phyloP scores from a whole-genome alignment of 1,140 invertebrate species.

The Reticulitermes speratus region DNA sequence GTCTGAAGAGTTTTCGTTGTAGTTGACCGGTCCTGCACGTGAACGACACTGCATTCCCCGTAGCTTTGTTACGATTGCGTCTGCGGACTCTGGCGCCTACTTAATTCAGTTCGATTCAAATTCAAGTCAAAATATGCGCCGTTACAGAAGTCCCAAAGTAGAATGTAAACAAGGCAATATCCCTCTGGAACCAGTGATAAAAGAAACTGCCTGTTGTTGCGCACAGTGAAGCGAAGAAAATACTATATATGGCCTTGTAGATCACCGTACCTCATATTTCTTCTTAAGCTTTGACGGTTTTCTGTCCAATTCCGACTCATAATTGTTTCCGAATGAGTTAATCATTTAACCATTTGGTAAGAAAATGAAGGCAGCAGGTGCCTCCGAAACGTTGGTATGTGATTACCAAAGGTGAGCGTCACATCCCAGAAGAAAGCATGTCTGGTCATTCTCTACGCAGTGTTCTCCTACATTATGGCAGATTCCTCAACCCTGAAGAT shows the following conservation, averaged over 20 bases:
- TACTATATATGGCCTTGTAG: neutral
- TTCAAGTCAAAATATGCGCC: neutral
- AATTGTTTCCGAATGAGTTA: too few species aligned
- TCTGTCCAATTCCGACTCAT: neutral
- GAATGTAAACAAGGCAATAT: neutral
- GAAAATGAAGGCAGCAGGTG: too few species aligned
- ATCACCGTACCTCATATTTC: neutral
- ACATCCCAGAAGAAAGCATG: too few species aligned
- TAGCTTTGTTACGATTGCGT: neutral
- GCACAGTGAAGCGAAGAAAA: neutral
- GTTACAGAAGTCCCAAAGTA: neutral
- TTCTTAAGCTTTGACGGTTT: neutral
- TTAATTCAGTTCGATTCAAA: neutral
- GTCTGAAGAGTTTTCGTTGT: neutral
- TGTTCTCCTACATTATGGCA: too few species aligned
- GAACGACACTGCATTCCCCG: neutral
- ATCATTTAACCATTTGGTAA: too few species aligned
- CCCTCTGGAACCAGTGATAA: neutral
- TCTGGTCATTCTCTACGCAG: too few species aligned
- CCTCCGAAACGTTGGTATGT: too few species aligned
- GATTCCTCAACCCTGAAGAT: too few species aligned
- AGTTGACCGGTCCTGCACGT: neutral
- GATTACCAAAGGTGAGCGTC: too few species aligned
- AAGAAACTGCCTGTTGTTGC: neutral
- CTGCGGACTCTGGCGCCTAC: neutral